Evolutionary conservation across 2,797 vertebrate genomes (phyloP), one percentile per base, ranked within the genome.

Genomic region (Etheostoma nigrum): DNA sequence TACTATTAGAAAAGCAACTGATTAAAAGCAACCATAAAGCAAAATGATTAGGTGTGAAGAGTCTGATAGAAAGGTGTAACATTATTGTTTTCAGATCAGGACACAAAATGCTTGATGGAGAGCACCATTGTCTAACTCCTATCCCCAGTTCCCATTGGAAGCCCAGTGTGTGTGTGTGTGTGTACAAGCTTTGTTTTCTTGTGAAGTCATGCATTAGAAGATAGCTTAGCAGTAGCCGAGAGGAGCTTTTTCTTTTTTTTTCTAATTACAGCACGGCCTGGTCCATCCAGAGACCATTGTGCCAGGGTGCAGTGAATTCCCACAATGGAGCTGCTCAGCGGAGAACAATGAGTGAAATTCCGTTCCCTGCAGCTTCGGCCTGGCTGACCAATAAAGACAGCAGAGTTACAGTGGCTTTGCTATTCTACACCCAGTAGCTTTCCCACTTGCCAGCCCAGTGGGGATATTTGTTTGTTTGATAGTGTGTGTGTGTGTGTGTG

Each of bases 331-430:
- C 85, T 84, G 85, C 90, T 91, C 84, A 88, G 77, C 15, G 21
- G 84, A 92, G 94, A 95, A 95, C 95, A 96, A 95, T 95, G 91
- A 88, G 60, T 91, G 79, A 79, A 93, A 94, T 95, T 95, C 93
- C 69, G 47, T 87, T 95, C 91, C 92, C 91, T 67, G 72, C 92
- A 93, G 93, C 91, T 95, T 93, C 87, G 85, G 74, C 87, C 54
- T 44, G 78, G 74, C 84, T 89, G 78, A 91, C 88, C 74, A 87
- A 93, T 89, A 91, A 87, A 90, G 76, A 88, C 85, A 69, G 88
- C 78, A 51, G 78, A 79, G 92, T 91, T 94, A 94, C 92, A 94
- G 92, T 94, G 90, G 90, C 92, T 89, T 80, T 71, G 90, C 94
- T 90, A 87, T 93, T 93, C 92, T 94, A 90, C 82, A 86, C 86